These are phyloP conservation scores for Sapajus apella DNA, from an alignment of 2,113 vertebrate species.

Conservation along the genomic window DNA sequence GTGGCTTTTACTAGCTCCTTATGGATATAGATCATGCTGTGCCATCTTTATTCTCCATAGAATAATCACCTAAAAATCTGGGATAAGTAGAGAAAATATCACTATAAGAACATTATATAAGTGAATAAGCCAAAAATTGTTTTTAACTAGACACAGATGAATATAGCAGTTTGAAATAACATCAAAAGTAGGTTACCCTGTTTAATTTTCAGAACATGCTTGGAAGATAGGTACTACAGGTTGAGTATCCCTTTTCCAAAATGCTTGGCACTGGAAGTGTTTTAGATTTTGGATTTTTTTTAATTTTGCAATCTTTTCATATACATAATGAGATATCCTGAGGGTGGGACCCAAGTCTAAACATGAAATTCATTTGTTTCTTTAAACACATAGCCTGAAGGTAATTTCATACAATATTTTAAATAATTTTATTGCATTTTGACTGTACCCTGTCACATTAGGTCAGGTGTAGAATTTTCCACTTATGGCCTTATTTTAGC, in stretches of 20 bases:
- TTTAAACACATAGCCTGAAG: not conserved
- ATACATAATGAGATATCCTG: not conserved
- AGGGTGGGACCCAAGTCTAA: not conserved
- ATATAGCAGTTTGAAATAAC: constrained; percentile 5
- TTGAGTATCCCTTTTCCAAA: not conserved
- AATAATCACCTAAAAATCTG: constrained; percentile 9
- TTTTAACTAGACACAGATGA: not conserved
- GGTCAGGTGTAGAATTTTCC: not conserved
- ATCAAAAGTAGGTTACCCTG: not conserved
- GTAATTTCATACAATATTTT: not conserved
- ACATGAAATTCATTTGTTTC: not conserved
- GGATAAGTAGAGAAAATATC: constrained; percentile 8
- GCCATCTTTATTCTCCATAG: not conserved
- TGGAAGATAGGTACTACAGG: not conserved
- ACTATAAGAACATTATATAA: not conserved
- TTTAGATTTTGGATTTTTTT: not conserved
- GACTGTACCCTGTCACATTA: not conserved
- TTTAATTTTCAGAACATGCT: not conserved
- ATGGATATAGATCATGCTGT: not conserved
- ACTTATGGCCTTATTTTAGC: not conserved
- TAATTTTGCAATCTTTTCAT: not conserved
- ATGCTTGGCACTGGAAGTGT: not conserved
- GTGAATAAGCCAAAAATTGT: not conserved
- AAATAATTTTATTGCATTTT: not conserved
- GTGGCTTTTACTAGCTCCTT: constrained; percentile 26